Base-by-base conservation (phyloP, 2,797 vertebrate genomes). In the Heterohyrax brucei region DNA sequence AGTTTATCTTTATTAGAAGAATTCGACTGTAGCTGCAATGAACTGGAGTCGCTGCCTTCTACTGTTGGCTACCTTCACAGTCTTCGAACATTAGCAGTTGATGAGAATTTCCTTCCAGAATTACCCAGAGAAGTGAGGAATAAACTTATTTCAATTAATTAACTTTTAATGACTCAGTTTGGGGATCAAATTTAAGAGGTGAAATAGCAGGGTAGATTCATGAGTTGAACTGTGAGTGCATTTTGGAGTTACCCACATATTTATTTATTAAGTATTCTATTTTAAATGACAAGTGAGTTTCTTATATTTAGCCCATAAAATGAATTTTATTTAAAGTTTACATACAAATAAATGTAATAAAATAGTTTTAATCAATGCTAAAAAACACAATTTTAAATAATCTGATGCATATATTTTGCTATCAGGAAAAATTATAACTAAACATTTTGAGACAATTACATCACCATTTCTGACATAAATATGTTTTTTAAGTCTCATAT, bases 11-110 rank as follows among this genome's bases (percentile, higher is more conserved):
- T 99, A 92, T 97, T 99, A 99, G 99, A 99, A 98, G 99, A 99
- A 96, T 99, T 99, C 97, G 99, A 99, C 99, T 99, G 99, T 98
- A 99, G 99, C 98, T 99, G 99, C 98, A 99, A 99, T 95, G 99
- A 99, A 98, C 97, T 99, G 99, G 99, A 99, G 98, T 99, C 98
- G 0, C 98, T 99, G 78, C 99, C 99, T 95, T 98, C 99, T 76
- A 99, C 99, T 81, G 99, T 99, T 1, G 99, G 99, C 92, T 99
- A 99, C 98, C 98, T 99, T 97, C 99, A 99, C 97, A 99, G 98
- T 98, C 99, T 99, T 86, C 98, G 99, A 95, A 99, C 99, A 0
- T 98, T 99, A 93, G 99, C 99, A 18, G 99, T 99, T 0, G 99
- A 99, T 76, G 99, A 99, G 98, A 99, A 99, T 98, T 99, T 99